Conservation (phyloP, 1,140 invertebrate species). For the Lucilia sericata region DNA sequence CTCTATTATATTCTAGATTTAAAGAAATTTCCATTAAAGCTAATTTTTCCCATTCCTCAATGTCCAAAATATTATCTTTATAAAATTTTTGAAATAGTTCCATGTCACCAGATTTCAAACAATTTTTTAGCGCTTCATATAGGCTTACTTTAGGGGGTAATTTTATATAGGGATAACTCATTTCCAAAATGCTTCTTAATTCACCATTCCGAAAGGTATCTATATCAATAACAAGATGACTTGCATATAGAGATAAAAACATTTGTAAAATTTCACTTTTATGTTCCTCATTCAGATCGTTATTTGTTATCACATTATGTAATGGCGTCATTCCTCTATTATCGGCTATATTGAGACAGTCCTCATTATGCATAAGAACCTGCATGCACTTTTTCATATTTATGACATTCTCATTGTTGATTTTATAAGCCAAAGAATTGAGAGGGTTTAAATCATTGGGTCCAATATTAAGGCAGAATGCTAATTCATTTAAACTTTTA, state of each 20-base stretch:
- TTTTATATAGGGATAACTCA: constrained; percentile 75
- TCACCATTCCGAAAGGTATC: constrained; percentile 72
- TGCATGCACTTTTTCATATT: constrained; percentile 67
- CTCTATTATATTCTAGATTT: no score
- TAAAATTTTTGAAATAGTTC: constrained; percentile 71
- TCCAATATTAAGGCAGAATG: constrained; percentile 71
- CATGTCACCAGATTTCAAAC: constrained; percentile 72
- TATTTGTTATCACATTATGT: constrained; percentile 74
- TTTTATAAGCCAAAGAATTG: constrained; percentile 73
- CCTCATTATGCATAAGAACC: constrained; percentile 72
- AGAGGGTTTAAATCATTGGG: constrained; percentile 73
- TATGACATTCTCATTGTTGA: constrained; percentile 69
- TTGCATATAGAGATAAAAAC: constrained; percentile 69
- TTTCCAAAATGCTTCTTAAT: constrained; percentile 70
- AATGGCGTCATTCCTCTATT: constrained; percentile 73
- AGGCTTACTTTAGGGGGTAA: no score
- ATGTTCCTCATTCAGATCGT: constrained; percentile 65
- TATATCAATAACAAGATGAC: constrained; percentile 71
- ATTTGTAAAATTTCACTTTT: constrained; percentile 69
- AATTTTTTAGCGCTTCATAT: constrained; percentile 63
- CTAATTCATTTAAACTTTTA: constrained; percentile 69
- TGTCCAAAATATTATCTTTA: constrained; percentile 68
- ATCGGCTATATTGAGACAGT: constrained; percentile 76
- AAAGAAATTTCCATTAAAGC: no score
- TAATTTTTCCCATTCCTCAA: constrained; percentile 71